A percentile compares a stretch with the other conserved stretches of the same genome.
These are phyloP conservation scores for Drosophila cognata DNA, from an alignment of 2,888 invertebrate species.

Conservation along the genomic window DNA sequence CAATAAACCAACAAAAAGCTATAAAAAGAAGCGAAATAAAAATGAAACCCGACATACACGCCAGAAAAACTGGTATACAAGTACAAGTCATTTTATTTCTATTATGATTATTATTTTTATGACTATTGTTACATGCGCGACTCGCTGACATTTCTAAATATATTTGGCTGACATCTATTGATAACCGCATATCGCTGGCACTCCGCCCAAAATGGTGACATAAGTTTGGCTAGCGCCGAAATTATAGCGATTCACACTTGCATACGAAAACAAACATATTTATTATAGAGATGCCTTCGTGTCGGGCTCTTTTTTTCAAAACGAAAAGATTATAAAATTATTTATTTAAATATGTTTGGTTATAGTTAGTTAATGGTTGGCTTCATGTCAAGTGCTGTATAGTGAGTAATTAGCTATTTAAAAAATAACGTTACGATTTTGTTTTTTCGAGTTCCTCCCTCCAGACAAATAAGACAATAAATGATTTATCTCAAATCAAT, in stretches of 20 bases:
- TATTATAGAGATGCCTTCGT: not conserved
- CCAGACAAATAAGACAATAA: not conserved
- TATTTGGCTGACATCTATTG: conserved; percentile 53
- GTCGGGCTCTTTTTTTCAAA: not conserved
- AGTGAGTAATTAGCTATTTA: not conserved
- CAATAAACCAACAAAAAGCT: not conserved
- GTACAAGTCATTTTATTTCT: conserved; percentile 26
- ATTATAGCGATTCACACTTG: conserved; percentile 16
- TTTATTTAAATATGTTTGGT: not conserved
- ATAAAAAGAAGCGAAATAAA: conserved; percentile 9
- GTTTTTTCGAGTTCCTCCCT: not conserved
- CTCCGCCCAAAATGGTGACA: conserved; percentile 23
- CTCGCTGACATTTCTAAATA: conserved; percentile 50
- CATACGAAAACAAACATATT: not conserved
- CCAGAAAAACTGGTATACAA: conserved; percentile 41
- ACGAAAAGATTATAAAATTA: not conserved
- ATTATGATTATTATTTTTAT: conserved; percentile 25
- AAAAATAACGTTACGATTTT: not conserved
- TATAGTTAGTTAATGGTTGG: not conserved
- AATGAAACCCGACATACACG: conserved; percentile 16
- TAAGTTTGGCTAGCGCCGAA: conserved; percentile 46
- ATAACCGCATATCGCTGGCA: conserved; percentile 45
- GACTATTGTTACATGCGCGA: conserved; percentile 44
- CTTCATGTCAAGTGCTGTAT: not conserved
- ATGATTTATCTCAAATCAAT: not conserved